Conservation (phyloP, 2,888 invertebrate genomes). For the Nectonema munidae region DNA sequence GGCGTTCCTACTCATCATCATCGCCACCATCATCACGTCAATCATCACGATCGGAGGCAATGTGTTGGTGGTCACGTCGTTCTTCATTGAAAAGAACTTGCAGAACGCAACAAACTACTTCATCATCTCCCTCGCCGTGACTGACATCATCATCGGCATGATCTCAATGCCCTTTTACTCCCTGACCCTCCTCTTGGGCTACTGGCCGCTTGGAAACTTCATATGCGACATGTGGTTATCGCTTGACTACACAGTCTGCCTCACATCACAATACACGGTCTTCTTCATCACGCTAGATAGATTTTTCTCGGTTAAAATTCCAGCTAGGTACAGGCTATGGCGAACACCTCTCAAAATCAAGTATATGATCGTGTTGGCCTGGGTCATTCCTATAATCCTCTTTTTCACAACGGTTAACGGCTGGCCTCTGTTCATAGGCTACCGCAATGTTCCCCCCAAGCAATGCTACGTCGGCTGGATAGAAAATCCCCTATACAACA, state of each 20-base stretch:
- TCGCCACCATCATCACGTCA: conserved; percentile 51
- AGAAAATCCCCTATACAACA: conserved; percentile 39
- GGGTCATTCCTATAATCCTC: conserved; percentile 71
- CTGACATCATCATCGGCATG: conserved; percentile 79
- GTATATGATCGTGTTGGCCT: conserved; percentile 81
- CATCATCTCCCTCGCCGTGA: conserved; percentile 82
- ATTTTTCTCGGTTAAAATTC: conserved; percentile 90
- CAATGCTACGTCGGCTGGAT: conserved; percentile 85
- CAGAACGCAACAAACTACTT: conserved; percentile 95
- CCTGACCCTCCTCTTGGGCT: conserved; percentile 69
- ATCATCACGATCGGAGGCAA: conserved; percentile 72
- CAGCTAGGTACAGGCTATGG: conserved; percentile 83
- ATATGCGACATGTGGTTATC: conserved; percentile 91
- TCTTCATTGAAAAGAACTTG: conserved; percentile 55
- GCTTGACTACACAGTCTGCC: conserved; percentile 87
- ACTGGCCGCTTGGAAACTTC: conserved; percentile 78
- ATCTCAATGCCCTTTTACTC: conserved; percentile 96
- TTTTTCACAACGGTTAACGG: conserved; percentile 95
- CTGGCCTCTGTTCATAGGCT: conserved; percentile 88
- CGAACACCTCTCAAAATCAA: no score
- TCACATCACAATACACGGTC: conserved; percentile 94
- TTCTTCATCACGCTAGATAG: conserved; percentile 86
- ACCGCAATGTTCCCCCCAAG: conserved; percentile 46
- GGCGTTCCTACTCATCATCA: conserved; percentile 55
- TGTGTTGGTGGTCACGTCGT: conserved; percentile 63